Conservation (phyloP, 1,140 invertebrate genomes). For the Choristoneura fumiferana region DNA sequence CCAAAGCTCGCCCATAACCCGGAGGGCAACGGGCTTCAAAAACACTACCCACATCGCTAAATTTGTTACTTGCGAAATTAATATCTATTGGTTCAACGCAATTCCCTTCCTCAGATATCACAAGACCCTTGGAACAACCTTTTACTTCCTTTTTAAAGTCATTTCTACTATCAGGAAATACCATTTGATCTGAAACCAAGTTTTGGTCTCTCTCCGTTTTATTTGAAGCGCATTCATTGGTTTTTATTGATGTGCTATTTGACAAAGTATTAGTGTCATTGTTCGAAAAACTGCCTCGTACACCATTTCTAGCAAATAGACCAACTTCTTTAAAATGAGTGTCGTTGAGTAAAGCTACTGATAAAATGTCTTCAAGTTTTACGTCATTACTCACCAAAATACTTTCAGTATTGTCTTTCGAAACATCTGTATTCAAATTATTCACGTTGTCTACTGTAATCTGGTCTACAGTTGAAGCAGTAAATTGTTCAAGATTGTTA, state of each 20-base stretch:
- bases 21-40: neutral
- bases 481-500: too few species aligned
- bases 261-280: neutral
- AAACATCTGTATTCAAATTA: too few species aligned
- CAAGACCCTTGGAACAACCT: neutral
- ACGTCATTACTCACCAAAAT: neutral
- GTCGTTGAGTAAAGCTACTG: neutral
- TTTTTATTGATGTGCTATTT: neutral
- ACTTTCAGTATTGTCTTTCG: too few species aligned
- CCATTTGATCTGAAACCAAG: neutral
- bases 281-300: neutral
- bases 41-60: neutral
- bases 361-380: conserved; percentile 4
- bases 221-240: neutral
- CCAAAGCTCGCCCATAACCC: neutral
- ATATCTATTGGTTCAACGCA: neutral
- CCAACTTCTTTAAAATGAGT: neutral
- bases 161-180: conserved; percentile 2
- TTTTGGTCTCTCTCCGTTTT: neutral
- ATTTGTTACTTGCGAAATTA: neutral
- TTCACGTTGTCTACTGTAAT: too few species aligned
- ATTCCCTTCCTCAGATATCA: neutral
- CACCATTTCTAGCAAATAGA: neutral
- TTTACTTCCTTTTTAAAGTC: neutral
- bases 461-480: too few species aligned